Evolutionary conservation across 1,140 invertebrate genomes (phyloP), one percentile per base, ranked within the genome.

Genomic region (Drosophila persimilis): DNA sequence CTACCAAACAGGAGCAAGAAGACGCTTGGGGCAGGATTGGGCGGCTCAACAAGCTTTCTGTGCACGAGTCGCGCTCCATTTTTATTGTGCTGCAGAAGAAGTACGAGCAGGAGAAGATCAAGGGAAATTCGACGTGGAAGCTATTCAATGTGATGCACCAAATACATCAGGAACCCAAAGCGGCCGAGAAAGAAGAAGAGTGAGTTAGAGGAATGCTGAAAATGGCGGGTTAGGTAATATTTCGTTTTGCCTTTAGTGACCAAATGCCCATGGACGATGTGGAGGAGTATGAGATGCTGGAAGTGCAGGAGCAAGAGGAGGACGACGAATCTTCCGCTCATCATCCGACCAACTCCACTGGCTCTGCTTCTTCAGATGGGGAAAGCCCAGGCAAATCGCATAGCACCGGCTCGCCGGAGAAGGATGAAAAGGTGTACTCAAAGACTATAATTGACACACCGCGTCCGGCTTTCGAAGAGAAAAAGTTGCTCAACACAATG

Each of bases 31-130:
- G 73, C 24, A 74, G 90, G 50, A 85, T 91, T 15, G 90, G 90
- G 0, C 81, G 81, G 13, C 81, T 90, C 6, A 91, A 91, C 56
- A 91, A 90, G 62, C 64, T 91, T 5, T 89, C 90, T 41, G 85
- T 90, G 41, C 90, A 90, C 46, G 90, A 91, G 55, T 84, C 85
- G 15, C 89, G 90, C 20, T 91, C 90, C 7, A 91, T 91, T 54
- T 91, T 91, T 13, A 91, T 89, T 15, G 90, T 91, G 39, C 69
- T 91, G 15, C 90, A 89, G 31, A 91, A 91, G 52, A 91, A 91
- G 74, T 91, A 90, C 29, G 85, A 91, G 9, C 81, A 90, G 60
- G 90, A 91, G 53, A 90, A 88, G 31, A 20, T 78, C 0, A 91
- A 91, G 57, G 80, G 79, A 0, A 81, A 83, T 24, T 89, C 88